Percentiles rank a stretch among this genome's conserved stretches.
These are phyloP conservation scores for Scyliorhinus canicula DNA, from an alignment of 2,797 vertebrate species.

Conservation along the genomic window DNA sequence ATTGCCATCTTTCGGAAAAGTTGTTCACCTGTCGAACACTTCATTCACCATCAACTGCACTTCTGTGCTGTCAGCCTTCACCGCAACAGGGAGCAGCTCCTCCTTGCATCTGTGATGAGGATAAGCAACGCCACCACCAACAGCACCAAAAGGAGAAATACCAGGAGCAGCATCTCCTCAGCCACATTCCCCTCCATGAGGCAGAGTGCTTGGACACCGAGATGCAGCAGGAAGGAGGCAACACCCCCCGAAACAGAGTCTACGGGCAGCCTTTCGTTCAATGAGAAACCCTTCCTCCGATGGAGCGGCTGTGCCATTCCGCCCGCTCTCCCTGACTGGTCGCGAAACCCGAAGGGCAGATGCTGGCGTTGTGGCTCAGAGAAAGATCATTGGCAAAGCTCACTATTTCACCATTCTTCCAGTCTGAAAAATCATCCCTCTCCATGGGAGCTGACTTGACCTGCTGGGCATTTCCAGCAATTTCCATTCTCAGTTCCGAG, in stretches of 20 bases:
- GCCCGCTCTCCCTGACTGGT: neutral
- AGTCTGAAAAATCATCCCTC: neutral
- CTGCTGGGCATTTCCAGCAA: neutral
- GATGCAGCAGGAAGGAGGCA: neutral
- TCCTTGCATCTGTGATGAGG: neutral
- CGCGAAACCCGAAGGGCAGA: neutral
- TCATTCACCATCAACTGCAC: neutral
- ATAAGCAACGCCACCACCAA: neutral
- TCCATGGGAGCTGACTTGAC: neutral
- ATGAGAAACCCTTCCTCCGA: neutral
- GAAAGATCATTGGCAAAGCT: neutral
- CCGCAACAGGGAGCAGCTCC: too few relatives aligned
- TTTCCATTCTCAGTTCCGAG: neutral
- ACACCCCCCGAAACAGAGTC: neutral
- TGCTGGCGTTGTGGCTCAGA: neutral
- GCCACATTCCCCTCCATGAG: neutral
- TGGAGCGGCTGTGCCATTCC: neutral
- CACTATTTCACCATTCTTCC: neutral
- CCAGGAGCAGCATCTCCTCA: neutral
- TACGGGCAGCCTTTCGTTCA: neutral
- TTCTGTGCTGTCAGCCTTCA: neutral
- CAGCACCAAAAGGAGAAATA: neutral
- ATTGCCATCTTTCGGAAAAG: neutral
- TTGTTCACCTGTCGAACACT: neutral
- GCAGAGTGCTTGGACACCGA: neutral